Conservation (phyloP, 2,888 invertebrate genomes). For the Druceiella hillmani region DNA sequence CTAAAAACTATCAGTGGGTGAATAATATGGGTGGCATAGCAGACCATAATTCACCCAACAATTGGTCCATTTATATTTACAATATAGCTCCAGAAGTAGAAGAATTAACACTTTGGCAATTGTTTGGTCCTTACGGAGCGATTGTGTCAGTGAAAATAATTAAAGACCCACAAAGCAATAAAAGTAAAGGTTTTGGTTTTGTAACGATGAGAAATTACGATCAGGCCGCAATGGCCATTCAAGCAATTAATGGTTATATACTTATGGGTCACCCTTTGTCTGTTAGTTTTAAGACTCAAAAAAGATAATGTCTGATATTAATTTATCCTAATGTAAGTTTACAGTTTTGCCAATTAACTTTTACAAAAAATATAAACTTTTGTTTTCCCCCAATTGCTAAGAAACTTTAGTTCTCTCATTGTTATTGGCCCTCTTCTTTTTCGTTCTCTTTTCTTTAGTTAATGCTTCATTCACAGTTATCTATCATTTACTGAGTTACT, state of each 20-base stretch:
- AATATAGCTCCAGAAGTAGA: slow-evolving; percentile 50
- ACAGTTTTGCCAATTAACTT: no score
- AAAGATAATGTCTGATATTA: slow-evolving; percentile 53
- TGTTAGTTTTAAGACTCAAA: slow-evolving; percentile 52
- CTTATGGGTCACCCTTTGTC: slow-evolving; percentile 47
- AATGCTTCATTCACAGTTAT: no score
- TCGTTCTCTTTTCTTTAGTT: no score
- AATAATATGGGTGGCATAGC: slow-evolving; percentile 48
- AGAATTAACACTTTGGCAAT: slow-evolving; percentile 49
- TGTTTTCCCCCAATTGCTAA: no score
- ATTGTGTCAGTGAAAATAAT: slow-evolving; percentile 53
- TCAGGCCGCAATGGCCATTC: slow-evolving; percentile 52
- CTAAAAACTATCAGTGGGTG: slow-evolving; percentile 49
- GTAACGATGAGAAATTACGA: slow-evolving; percentile 52
- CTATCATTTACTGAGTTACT: no score
- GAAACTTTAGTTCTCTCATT: no score
- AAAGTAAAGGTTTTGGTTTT: slow-evolving; percentile 52
- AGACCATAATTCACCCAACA: slow-evolving; percentile 47
- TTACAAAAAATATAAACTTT: no score
- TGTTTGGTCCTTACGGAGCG: slow-evolving; percentile 54
- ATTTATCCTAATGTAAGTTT: slow-evolving; percentile 1
- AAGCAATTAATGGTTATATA: slow-evolving; percentile 47
- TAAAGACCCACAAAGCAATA: slow-evolving; percentile 50
- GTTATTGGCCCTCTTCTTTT: no score
- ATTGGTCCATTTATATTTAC: slow-evolving; percentile 53